Evolutionary conservation across 2,797 vertebrate species (phyloP).

Genomic region (Bovichtus diacanthus): DNA sequence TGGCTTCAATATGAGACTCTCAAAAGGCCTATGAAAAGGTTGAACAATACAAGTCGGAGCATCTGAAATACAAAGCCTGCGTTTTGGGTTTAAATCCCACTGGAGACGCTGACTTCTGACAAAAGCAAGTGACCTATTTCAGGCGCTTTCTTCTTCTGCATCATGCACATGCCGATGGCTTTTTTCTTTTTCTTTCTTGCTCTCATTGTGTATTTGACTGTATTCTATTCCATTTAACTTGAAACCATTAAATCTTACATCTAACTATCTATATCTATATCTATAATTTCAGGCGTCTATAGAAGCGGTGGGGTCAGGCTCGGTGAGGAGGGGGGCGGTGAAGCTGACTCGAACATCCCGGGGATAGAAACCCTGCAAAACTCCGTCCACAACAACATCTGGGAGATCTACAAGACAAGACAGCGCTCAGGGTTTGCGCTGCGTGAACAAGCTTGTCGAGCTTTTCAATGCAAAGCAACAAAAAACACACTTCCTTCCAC

Average conservation of each 20-base stretch:
- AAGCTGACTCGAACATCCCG: conserved; percentile 81
- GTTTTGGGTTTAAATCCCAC: conserved; percentile 22
- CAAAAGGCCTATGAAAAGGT: not conserved
- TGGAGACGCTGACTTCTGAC: not conserved
- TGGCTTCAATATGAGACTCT: conserved; percentile 3
- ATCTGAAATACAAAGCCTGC: not conserved
- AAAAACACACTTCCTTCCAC: not conserved
- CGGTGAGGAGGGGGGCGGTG: conserved; percentile 42
- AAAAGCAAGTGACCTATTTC: conserved; percentile 6
- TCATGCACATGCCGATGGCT: not conserved
- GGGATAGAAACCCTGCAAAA: conserved; percentile 85
- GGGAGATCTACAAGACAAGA: conserved; percentile 79
- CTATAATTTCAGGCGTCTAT: conserved; percentile 34
- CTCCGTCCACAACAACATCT: conserved; percentile 82
- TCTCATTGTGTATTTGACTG: not conserved
- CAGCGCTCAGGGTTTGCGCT: not conserved
- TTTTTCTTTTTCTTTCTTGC: not conserved
- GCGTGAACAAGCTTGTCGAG: not conserved
- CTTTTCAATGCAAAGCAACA: not conserved
- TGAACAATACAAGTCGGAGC: not conserved
- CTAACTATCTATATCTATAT: too few species aligned
- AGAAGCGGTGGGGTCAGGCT: conserved; percentile 4
- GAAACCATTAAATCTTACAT: not conserved
- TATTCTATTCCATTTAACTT: not conserved
- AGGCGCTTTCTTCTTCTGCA: not conserved